A percentile compares a stretch with the other conserved stretches of the same genome.
Conservation (phyloP, 1,140 invertebrate species). For the Drosophila sucinea region DNA sequence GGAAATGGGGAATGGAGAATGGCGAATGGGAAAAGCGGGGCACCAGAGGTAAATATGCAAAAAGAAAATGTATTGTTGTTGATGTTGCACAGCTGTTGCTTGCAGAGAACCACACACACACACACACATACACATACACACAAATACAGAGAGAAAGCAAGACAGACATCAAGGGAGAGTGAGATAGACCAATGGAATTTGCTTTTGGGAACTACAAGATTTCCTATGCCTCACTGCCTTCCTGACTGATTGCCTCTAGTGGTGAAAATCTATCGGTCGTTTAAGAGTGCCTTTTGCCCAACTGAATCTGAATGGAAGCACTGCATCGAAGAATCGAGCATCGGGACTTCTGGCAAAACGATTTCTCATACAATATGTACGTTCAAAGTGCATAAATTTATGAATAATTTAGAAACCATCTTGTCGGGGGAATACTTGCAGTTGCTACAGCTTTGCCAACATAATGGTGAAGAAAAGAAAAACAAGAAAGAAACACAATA, state of each 20-base stretch:
- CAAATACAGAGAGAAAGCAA: not conserved
- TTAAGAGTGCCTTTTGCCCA: conserved; percentile 20
- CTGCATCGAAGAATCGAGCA: conserved; percentile 1
- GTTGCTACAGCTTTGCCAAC: not conserved
- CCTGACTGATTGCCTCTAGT: conserved; percentile 30
- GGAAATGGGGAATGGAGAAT: conserved; percentile 18
- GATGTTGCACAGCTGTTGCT: conserved; percentile 53
- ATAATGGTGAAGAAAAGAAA: not conserved
- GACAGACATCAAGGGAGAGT: not conserved
- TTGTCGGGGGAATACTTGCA: not conserved
- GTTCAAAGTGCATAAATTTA: conserved; percentile 2
- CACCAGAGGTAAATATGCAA: conserved; percentile 20
- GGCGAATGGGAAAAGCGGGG: not conserved
- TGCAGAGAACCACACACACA: conserved; percentile 6
- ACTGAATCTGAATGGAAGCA: not conserved
- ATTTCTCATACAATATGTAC: not conserved
- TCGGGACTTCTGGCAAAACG: not conserved
- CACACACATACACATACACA: not conserved
- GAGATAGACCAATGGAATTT: not conserved
- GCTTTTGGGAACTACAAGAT: conserved; percentile 5
- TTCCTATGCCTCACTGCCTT: conserved; percentile 4
- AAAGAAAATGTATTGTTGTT: conserved; percentile 39
- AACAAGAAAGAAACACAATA: not conserved
- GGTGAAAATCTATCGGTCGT: conserved; percentile 22
- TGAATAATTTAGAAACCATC: conserved; percentile 11